Evolutionary conservation across 2,888 invertebrate species (phyloP).

Genomic region (Buathra laborator): DNA sequence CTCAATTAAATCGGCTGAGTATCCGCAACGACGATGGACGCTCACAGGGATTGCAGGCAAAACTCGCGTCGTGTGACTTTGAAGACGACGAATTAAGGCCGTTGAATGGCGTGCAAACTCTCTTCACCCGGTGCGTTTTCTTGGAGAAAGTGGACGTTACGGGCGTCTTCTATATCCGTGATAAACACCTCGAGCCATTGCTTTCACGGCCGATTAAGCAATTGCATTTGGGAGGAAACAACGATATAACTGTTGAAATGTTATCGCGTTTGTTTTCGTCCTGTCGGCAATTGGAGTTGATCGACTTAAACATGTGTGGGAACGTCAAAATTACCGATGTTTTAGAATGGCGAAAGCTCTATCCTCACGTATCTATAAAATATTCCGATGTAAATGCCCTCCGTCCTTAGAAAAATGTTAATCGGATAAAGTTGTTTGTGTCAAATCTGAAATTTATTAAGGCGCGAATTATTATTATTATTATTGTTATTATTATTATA

Average conservation of each 20-base stretch:
- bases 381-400: neutral
- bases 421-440: too few species aligned
- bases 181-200: conserved; percentile 91
- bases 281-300: conserved; percentile 87
- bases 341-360: conserved; percentile 87
- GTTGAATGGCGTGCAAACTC: conserved; percentile 81
- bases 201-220: conserved; percentile 91
- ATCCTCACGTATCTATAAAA: conserved; percentile 89
- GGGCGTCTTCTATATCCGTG: conserved; percentile 93
- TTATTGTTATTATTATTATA: too few species aligned
- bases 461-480: too few species aligned
- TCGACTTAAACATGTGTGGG: conserved; percentile 96
- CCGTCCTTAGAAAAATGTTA: neutral
- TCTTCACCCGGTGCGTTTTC: conserved; percentile 84
- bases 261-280: conserved; percentile 85
- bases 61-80: too few species aligned
- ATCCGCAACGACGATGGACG: too few species aligned
- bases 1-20: too few species aligned
- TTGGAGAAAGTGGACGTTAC: conserved; percentile 93
- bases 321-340: conserved; percentile 90
- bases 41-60: too few species aligned
- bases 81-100: too few species aligned
- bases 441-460: too few species aligned
- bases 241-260: conserved; percentile 91
- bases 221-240: conserved; percentile 93